A percentile compares a stretch with the other conserved stretches of the same genome.
Evolutionary conservation across 2,113 vertebrate species (phyloP).

Genomic region (Lycocorax pyrrhopterus): DNA sequence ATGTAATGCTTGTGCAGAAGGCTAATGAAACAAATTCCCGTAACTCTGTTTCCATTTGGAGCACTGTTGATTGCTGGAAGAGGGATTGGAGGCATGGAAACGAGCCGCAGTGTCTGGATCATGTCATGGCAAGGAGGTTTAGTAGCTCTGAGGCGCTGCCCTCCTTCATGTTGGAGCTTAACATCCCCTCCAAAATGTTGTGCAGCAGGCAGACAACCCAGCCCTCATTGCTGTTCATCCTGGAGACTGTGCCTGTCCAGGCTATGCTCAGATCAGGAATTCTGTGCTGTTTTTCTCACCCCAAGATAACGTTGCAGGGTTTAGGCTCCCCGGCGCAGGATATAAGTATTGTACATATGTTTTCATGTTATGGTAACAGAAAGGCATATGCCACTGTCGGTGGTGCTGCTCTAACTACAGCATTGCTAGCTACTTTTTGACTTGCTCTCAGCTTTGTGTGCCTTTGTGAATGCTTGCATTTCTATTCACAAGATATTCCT

Average conservation of each 20-base stretch:
- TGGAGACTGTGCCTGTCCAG: neutral
- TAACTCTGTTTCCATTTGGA: slow-evolving; percentile 6
- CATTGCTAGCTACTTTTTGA: neutral
- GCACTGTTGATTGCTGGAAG: neutral
- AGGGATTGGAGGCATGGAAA: neutral
- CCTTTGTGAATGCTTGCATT: neutral
- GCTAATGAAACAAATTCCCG: neutral
- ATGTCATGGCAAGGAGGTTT: neutral
- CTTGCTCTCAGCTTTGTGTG: neutral
- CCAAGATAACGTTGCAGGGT: neutral
- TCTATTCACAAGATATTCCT: neutral
- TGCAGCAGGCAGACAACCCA: neutral
- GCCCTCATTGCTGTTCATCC: neutral
- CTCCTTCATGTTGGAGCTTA: neutral
- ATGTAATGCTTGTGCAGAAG: neutral
- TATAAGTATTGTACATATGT: rapidly evolving
- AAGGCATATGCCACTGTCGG: neutral
- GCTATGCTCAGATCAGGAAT: neutral
- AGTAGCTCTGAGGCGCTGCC: neutral
- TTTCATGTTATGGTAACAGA: neutral
- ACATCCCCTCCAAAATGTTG: neutral
- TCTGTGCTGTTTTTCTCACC: neutral
- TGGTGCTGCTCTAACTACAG: neutral
- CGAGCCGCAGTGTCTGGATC: neutral
- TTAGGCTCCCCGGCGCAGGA: neutral